These are phyloP conservation scores for Neosilurus mollespiculum DNA, from an alignment of 2,797 vertebrate species.

Conservation along the genomic window DNA sequence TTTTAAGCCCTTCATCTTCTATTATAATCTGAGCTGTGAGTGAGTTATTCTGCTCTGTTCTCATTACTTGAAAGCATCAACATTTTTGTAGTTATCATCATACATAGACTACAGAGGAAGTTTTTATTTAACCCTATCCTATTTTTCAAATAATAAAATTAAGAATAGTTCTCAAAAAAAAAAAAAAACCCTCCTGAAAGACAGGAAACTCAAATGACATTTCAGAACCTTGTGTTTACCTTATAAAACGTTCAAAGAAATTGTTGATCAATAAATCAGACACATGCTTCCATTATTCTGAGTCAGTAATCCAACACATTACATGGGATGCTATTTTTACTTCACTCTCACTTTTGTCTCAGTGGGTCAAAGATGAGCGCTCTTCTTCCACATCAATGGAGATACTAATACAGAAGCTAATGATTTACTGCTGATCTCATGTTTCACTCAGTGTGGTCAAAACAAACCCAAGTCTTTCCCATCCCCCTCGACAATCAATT, in stretches of 20 bases:
- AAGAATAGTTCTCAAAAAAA: background rate
- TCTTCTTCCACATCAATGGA: conserved; percentile 61
- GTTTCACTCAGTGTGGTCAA: conserved; percentile 54
- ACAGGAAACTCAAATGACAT: background rate
- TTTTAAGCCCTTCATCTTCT: background rate
- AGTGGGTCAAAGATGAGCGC: conserved; percentile 62
- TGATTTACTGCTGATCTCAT: conserved; percentile 64
- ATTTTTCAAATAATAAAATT: background rate
- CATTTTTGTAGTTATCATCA: background rate
- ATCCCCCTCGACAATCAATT: conserved; percentile 39
- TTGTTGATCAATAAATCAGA: conserved; percentile 57
- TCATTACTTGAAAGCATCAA: background rate
- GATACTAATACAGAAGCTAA: conserved; percentile 52
- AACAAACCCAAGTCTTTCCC: conserved; percentile 43
- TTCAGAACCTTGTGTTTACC: conserved; percentile 33
- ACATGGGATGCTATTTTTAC: conserved; percentile 47
- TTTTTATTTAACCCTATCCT: background rate
- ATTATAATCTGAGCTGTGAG: background rate
- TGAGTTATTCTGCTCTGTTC: background rate
- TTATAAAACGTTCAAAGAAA: conserved; percentile 58
- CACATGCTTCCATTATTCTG: conserved; percentile 37
- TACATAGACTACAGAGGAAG: background rate
- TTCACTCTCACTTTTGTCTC: conserved; percentile 51
- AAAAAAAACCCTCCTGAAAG: background rate
- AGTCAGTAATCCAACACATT: conserved; percentile 56